Percentiles rank a stretch among this genome's conserved stretches.
phyloP scores from a whole-genome alignment of 2,113 vertebrate species.

The Rutilus rutilus region DNA sequence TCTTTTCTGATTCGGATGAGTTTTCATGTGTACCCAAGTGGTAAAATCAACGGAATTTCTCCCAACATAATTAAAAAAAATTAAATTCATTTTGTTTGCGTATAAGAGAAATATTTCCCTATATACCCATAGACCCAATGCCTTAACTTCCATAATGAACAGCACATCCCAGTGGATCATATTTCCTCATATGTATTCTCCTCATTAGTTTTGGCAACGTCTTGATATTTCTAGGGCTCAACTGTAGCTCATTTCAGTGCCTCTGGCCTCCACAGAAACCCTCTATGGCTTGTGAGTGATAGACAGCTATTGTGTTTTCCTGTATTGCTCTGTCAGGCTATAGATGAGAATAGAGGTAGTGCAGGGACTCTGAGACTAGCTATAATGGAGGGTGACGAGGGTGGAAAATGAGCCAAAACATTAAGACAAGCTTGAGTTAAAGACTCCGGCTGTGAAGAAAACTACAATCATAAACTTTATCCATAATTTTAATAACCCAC shows the following conservation, averaged over 20 bases:
- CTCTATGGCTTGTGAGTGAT: neutral
- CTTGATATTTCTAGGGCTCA: neutral
- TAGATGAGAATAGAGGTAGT: neutral
- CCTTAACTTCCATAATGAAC: constrained; percentile 4
- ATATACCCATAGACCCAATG: neutral
- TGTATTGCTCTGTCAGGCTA: constrained; percentile 12
- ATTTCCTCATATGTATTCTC: constrained; percentile 10
- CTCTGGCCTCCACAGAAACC: constrained; percentile 17
- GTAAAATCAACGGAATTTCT: neutral
- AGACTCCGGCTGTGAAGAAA: constrained; percentile 7
- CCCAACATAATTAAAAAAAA: neutral
- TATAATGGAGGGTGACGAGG: constrained; percentile 6
- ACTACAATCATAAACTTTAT: neutral
- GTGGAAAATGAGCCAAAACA: constrained; percentile 17
- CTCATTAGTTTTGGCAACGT: neutral
- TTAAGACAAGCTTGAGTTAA: constrained; percentile 3
- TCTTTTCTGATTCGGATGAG: neutral
- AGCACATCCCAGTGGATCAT: neutral
- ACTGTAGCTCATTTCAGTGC: neutral
- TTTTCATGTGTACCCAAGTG: neutral
- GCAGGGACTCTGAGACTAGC: constrained; percentile 10
- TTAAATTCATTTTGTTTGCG: neutral
- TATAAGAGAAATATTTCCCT: neutral
- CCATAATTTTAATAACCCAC: constrained; percentile 25
- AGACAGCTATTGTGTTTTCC: constrained; percentile 30